Evolutionary conservation across 2,888 invertebrate species (phyloP).

Genomic region (Drosophila antonietae): DNA sequence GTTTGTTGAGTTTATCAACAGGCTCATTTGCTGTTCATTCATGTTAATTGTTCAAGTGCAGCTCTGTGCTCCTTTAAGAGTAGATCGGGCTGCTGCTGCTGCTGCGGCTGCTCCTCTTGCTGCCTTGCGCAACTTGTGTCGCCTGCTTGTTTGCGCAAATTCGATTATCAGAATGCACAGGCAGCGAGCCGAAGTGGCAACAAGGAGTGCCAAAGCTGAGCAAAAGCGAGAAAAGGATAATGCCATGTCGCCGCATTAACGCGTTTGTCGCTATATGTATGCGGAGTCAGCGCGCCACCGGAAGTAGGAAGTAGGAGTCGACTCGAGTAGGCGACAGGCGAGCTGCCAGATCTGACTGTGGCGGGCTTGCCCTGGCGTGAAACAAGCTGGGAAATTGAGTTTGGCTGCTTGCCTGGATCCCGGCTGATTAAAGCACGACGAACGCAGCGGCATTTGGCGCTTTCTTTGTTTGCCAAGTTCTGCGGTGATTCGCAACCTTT

Average conservation of each 20-base stretch:
- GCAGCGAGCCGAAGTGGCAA: constrained; percentile 27
- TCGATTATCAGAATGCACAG: constrained; percentile 75
- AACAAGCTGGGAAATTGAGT: constrained; percentile 62
- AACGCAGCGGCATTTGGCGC: constrained; percentile 2
- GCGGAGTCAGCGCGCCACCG: background rate
- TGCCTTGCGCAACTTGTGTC: constrained; percentile 46
- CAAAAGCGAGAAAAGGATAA: constrained; percentile 53
- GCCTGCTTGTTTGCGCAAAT: constrained; percentile 76
- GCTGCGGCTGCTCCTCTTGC: background rate
- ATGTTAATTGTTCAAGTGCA: constrained; percentile 45
- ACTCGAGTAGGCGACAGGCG: constrained; percentile 10
- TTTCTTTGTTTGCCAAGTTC: constrained; percentile 62
- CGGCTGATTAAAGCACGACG: constrained; percentile 58
- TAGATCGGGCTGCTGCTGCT: constrained; percentile 16
- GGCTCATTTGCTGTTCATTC: constrained; percentile 1
- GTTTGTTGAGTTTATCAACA: background rate
- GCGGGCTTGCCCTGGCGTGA: constrained; percentile 43
- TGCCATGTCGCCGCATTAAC: constrained; percentile 70
- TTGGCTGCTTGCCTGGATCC: constrained; percentile 33
- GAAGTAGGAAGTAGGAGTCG: constrained; percentile 26
- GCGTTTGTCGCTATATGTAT: constrained; percentile 16
- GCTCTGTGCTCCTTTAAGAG: constrained; percentile 15
- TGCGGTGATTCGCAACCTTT: constrained; percentile 69
- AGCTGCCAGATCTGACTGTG: constrained; percentile 23
- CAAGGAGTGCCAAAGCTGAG: constrained; percentile 1